These are phyloP conservation scores for Trichomycterus rosablanca DNA, from an alignment of 2,113 vertebrate species.

Conservation along the genomic window DNA sequence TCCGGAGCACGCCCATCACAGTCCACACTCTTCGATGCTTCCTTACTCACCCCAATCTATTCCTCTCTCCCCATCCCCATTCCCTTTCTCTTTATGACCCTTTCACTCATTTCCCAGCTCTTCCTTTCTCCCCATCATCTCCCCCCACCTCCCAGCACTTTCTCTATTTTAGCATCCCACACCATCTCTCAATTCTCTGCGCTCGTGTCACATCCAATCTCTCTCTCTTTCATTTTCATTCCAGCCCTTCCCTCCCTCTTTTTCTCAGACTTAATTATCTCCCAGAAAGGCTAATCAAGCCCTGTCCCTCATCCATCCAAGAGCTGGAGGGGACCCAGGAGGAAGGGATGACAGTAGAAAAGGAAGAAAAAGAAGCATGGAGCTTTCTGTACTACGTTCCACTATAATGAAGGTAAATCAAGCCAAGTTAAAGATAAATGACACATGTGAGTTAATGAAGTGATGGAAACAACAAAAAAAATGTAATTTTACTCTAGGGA, in stretches of 20 bases:
- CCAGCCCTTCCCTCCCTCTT: constrained; percentile 2
- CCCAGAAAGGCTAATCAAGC: constrained; percentile 24
- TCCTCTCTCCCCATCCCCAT: constrained; percentile 10
- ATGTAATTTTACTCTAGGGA: too few species aligned
- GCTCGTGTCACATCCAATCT: background rate
- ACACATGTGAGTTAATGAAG: too few species aligned
- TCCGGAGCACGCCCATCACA: too few species aligned
- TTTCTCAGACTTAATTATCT: constrained; percentile 14
- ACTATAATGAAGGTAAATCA: constrained; percentile 24
- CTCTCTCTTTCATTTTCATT: constrained; percentile 14
- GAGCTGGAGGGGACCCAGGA: constrained; percentile 1
- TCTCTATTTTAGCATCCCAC: constrained; percentile 5
- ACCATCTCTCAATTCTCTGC: background rate
- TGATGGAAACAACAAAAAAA: too few species aligned
- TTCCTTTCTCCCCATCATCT: background rate
- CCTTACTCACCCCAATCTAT: constrained; percentile 22
- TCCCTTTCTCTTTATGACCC: constrained; percentile 13
- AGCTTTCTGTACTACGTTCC: constrained; percentile 4
- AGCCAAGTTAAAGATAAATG: too few species aligned
- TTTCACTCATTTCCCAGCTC: constrained; percentile 1
- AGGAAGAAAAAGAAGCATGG: constrained; percentile 9
- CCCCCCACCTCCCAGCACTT: background rate
- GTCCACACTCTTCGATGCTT: constrained; percentile 15
- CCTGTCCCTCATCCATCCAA: constrained; percentile 25
- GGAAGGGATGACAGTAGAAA: constrained; percentile 6